Percentiles rank a stretch among this genome's conserved stretches.
phyloP scores from a whole-genome alignment of 1,140 invertebrate genomes.

The Eupeodes corollae region DNA sequence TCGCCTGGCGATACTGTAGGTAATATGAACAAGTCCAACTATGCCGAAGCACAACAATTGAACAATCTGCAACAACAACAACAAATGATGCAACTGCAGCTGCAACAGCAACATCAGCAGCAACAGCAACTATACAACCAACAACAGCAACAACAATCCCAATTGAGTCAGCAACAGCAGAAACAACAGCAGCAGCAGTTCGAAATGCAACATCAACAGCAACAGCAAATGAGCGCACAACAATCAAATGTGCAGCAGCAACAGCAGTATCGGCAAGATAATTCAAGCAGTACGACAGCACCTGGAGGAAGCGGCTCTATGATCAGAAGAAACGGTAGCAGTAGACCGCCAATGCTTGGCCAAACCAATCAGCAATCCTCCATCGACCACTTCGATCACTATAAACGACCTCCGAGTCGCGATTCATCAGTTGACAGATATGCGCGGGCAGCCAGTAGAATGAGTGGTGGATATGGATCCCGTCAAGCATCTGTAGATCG shows the following conservation, averaged over 20 bases:
- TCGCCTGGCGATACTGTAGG: constrained; percentile 17
- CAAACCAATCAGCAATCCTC: constrained; percentile 44
- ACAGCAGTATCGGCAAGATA: constrained; percentile 16
- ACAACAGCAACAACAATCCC: constrained; percentile 16
- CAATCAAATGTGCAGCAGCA: constrained; percentile 12
- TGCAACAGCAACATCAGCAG: constrained; percentile 13
- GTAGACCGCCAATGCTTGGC: constrained; percentile 42
- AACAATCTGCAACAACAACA: constrained; percentile 4
- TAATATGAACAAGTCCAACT: neutral
- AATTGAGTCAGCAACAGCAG: constrained; percentile 20
- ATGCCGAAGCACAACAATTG: neutral
- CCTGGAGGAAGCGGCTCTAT: constrained; percentile 1
- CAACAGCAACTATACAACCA: constrained; percentile 13
- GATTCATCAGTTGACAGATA: constrained; percentile 80
- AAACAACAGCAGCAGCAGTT: constrained; percentile 9
- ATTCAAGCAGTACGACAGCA: constrained; percentile 16
- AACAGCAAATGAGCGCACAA: constrained; percentile 14
- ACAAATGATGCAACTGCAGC: constrained; percentile 9
- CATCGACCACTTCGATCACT: constrained; percentile 79
- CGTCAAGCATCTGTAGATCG: constrained; percentile 67
- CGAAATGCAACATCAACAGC: constrained; percentile 6
- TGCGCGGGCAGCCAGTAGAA: constrained; percentile 46
- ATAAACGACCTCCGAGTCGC: constrained; percentile 76
- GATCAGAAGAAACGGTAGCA: constrained; percentile 38
- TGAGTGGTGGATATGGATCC: constrained; percentile 44